Evolutionary conservation across 35 echinoderm and acorn worm species (phyloP), one percentile per base, ranked within the genome.

Genomic region (Eucidaris tribuloides): DNA sequence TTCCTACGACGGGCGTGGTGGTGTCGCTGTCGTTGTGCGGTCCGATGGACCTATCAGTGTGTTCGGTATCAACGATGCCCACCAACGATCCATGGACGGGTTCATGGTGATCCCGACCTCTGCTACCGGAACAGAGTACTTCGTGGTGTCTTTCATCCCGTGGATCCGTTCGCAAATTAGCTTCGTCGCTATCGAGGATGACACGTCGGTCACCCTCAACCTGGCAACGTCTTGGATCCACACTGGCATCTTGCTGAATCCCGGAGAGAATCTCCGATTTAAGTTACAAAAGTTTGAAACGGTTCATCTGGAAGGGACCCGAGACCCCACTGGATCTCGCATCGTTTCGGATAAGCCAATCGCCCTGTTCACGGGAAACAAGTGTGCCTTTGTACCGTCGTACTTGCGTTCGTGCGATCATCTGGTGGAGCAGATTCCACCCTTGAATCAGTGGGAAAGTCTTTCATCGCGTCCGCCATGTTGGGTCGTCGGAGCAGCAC

Each of bases 341-440:
- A 49, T 91, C 31, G 37, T 2, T 22, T 91, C 88, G 7, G 80
- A 91, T 52, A 84, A 91, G 68, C 81, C 81, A 5, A 65, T 91
- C 22, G 79, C 88, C 4, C 81, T 85, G 5, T 46, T 91, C 11
- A 79, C 68, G 6, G 88, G 88, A 2, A 84, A 81, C 37, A 34
- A 76, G 22, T 84, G 81, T 43, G 71, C 82, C 0, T 79, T 49
- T 28, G 55, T 84, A 27, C 88, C 88, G 2, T 0, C 18, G 1
- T 42, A 42, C 76, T 50, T 63, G 34, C 18, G 40, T 7, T 76
- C 81, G 24, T 79, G 70, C 42, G 88, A 91, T 24, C 88, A 91
- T 79, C 81, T 84, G 4, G 58, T 84, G 9, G 88, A 91, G 64
- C 82, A 84, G 88, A 20, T 91, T n/a, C 45, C 76, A 25, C 88